Evolutionary conservation across 2,113 vertebrate genomes (phyloP).

Genomic region (Salminus brasiliensis): DNA sequence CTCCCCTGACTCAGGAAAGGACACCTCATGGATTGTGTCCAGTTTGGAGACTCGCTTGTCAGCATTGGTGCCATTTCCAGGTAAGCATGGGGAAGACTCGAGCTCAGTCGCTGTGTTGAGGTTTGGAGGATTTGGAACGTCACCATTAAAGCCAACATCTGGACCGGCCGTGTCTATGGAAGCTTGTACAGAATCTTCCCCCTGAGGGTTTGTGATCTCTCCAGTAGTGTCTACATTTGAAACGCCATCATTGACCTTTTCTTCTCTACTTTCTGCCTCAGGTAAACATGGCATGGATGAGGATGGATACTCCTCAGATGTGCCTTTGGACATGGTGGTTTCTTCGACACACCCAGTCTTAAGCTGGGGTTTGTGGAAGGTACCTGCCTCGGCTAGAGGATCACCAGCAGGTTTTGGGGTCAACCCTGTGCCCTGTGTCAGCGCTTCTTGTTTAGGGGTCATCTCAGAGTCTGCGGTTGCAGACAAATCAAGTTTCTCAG

Average conservation of each 20-base stretch:
- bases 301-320: background rate
- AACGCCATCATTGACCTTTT: background rate
- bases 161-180: background rate
- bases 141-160: background rate
- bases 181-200: background rate
- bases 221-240: background rate
- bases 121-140: background rate
- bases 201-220: background rate
- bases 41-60: constrained; percentile 54
- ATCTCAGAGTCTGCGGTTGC: background rate
- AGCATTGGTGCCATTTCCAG: constrained; percentile 4
- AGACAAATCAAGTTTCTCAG: background rate
- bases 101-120: background rate
- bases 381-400: background rate
- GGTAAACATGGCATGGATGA: background rate
- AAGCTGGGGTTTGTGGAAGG: background rate
- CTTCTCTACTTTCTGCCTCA: background rate
- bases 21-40: constrained; percentile 66
- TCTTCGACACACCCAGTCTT: background rate
- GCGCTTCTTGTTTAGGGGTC: background rate
- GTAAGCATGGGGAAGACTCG: background rate
- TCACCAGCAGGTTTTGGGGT: background rate
- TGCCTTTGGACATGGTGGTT: background rate
- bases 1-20: constrained; percentile 47
- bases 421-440: background rate